These are phyloP conservation scores for Perca flavescens DNA, from an alignment of 2,113 vertebrate genomes.

Conservation along the genomic window DNA sequence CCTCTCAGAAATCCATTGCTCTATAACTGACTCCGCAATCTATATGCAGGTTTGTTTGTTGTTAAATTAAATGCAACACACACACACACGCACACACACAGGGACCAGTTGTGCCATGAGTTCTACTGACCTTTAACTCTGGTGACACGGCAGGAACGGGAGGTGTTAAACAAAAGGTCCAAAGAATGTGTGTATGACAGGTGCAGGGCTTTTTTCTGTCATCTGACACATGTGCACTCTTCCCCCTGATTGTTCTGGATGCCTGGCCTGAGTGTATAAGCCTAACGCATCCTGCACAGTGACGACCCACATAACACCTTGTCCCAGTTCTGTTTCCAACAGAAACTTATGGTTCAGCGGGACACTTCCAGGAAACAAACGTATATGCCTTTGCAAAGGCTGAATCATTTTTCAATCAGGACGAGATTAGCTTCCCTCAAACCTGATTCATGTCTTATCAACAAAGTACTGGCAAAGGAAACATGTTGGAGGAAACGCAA, in stretches of 20 bases:
- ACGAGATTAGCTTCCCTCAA: neutral
- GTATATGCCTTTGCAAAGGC: neutral
- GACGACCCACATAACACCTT: slow-evolving; percentile 12
- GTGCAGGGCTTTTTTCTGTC: slow-evolving; percentile 72
- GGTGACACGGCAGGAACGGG: slow-evolving; percentile 65
- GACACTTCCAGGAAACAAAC: slow-evolving; percentile 22
- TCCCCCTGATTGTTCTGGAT: slow-evolving; percentile 58
- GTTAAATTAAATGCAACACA: slow-evolving; percentile 22
- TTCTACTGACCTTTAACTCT: slow-evolving; percentile 45
- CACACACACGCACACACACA: slow-evolving; percentile 6
- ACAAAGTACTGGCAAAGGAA: slow-evolving; percentile 7
- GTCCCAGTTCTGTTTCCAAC: slow-evolving; percentile 13
- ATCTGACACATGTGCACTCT: slow-evolving; percentile 62
- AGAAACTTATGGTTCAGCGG: slow-evolving; percentile 10
- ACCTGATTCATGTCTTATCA: slow-evolving; percentile 6
- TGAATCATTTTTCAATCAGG: neutral
- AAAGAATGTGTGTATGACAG: slow-evolving; percentile 77
- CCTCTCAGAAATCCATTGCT: slow-evolving; percentile 40
- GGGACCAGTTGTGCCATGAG: slow-evolving; percentile 1
- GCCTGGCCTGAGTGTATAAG: slow-evolving; percentile 21
- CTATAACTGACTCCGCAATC: slow-evolving; percentile 38
- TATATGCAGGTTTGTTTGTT: slow-evolving; percentile 35
- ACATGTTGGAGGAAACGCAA: neutral
- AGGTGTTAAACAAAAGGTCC: slow-evolving; percentile 72
- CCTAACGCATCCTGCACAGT: slow-evolving; percentile 16